Conservation (phyloP, 2,888 invertebrate species). For the Antheraea yamamai region DNA sequence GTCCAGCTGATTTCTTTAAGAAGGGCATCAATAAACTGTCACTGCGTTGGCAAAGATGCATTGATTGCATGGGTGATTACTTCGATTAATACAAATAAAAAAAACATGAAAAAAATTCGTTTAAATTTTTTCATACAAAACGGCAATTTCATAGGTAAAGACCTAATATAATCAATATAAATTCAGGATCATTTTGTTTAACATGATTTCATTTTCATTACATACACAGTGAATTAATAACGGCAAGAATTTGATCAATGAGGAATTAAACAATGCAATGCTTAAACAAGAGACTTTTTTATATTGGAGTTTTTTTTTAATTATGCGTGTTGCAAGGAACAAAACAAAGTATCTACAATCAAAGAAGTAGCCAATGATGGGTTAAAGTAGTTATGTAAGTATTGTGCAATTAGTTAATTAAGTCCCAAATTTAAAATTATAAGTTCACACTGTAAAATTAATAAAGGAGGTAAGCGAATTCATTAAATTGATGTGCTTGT, state of each 20-base stretch:
- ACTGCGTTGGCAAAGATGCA: too few relatives aligned
- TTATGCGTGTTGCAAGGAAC: constrained; percentile 44
- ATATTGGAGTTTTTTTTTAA: constrained; percentile 29
- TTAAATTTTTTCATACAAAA: too few relatives aligned
- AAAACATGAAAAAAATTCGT: too few relatives aligned
- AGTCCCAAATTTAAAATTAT: not conserved
- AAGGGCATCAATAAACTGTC: too few relatives aligned
- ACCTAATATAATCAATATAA: not conserved
- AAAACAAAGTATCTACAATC: constrained; percentile 30
- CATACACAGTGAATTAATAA: not conserved
- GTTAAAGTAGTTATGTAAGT: constrained; percentile 7
- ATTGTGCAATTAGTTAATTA: not conserved
- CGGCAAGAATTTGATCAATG: constrained; percentile 63
- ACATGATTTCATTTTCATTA: not conserved
- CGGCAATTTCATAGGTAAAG: too few relatives aligned
- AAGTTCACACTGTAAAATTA: not conserved
- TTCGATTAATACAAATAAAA: too few relatives aligned
- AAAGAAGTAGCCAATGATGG: constrained; percentile 32
- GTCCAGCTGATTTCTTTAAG: too few relatives aligned
- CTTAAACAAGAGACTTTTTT: constrained; percentile 56
- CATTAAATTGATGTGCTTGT: not conserved
- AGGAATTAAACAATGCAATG: constrained; percentile 60
- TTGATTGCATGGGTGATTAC: too few relatives aligned
- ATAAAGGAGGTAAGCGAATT: not conserved
- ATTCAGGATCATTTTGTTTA: not conserved